Evolutionary conservation across 2,797 vertebrate species (phyloP).

Genomic region (Falco novaeseelandiae): DNA sequence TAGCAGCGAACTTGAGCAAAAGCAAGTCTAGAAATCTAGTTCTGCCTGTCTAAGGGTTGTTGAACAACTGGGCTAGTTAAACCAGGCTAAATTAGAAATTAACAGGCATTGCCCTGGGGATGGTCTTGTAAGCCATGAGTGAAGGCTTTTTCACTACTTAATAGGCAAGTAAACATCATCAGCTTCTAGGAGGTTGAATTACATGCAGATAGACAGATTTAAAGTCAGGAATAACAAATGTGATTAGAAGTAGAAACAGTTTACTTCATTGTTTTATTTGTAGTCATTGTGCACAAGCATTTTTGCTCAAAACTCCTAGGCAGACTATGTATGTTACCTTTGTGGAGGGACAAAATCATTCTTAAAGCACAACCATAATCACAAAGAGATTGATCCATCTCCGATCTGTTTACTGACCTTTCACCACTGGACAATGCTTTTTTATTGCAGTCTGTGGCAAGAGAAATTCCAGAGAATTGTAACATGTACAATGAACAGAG

Average conservation of each 20-base stretch:
- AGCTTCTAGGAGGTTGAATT: not conserved
- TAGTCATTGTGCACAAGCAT: not conserved
- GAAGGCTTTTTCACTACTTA: not conserved
- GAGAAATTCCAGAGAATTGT: conserved; percentile 48
- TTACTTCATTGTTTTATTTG: not conserved
- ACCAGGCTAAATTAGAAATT: conserved; percentile 13
- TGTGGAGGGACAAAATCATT: not conserved
- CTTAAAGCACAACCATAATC: not conserved
- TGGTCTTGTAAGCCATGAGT: not conserved
- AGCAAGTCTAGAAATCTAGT: not conserved
- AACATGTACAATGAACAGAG: conserved; percentile 40
- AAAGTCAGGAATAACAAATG: not conserved
- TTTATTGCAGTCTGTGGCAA: not conserved
- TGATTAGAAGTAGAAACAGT: not conserved
- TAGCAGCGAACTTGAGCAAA: not conserved
- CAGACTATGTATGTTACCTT: not conserved
- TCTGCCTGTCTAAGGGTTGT: not conserved
- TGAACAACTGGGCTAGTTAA: not conserved
- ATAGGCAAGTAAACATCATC: not conserved
- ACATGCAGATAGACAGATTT: not conserved
- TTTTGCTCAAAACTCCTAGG: not conserved
- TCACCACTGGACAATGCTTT: conserved; percentile 15
- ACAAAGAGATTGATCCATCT: not conserved
- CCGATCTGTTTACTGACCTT: conserved; percentile 28
- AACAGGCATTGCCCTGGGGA: not conserved